Evolutionary conservation across 2,797 vertebrate genomes (phyloP).

Genomic region (Adrianichthys oophorus): DNA sequence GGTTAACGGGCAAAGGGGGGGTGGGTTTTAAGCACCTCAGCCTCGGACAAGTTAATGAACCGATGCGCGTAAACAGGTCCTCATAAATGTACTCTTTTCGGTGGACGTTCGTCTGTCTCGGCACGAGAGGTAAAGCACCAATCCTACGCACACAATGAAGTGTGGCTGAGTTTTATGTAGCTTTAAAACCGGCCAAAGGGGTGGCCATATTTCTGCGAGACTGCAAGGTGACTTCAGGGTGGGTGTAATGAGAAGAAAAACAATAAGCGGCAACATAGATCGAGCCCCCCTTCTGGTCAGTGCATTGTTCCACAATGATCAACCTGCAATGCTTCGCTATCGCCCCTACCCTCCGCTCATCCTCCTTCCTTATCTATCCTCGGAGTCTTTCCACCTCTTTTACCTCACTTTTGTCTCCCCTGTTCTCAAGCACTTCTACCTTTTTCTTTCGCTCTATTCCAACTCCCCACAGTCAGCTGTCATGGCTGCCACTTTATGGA

Average conservation of each 20-base stretch:
- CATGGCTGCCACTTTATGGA: conserved; percentile 70
- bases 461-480: conserved; percentile 66
- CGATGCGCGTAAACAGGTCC: conserved; percentile 40
- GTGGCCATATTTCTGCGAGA: conserved; percentile 56
- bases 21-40: conserved; percentile 38
- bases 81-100: conserved; percentile 25
- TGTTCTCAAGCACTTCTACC: conserved; percentile 12
- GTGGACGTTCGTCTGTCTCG: conserved; percentile 27
- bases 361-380: conserved; percentile 61
- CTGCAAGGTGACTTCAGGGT: conserved; percentile 65
- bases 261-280: conserved; percentile 38
- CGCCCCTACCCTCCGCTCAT: conserved; percentile 30
- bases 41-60: conserved; percentile 48
- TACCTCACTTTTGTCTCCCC: conserved; percentile 49
- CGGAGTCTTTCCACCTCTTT: conserved; percentile 59
- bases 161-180: conserved; percentile 55
- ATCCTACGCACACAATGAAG: conserved; percentile 6
- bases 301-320: conserved; percentile 33
- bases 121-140: conserved; percentile 47
- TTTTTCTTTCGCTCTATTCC: conserved; percentile 45
- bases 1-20: conserved; percentile 32
- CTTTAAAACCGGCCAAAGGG: conserved; percentile 58
- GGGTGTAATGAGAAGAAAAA: conserved; percentile 38
- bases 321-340: conserved; percentile 48
- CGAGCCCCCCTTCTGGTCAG: conserved; percentile 44